These are phyloP conservation scores for Pterostichus niger DNA, from an alignment of 2,888 invertebrate species.

Conservation along the genomic window DNA sequence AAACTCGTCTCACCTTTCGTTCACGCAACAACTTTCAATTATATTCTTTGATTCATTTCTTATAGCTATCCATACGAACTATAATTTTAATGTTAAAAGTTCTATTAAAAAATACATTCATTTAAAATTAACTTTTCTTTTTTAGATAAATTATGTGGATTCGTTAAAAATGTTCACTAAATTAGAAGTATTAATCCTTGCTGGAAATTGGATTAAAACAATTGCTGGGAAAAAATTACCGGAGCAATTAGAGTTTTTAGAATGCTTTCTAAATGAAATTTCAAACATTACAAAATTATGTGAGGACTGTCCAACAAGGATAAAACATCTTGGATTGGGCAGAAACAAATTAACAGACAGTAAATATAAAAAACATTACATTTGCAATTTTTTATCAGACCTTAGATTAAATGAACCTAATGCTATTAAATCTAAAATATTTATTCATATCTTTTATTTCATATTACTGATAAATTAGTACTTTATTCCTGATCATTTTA, in stretches of 20 bases:
- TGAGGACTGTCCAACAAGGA: slow-evolving; percentile 74
- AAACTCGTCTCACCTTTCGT: too few species aligned
- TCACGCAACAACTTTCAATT: too few species aligned
- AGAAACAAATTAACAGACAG: slow-evolving; percentile 76
- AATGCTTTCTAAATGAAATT: slow-evolving; percentile 79
- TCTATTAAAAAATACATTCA: neutral
- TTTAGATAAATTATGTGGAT: slow-evolving; percentile 78
- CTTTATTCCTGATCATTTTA: too few species aligned
- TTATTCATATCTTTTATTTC: too few species aligned
- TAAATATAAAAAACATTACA: slow-evolving; percentile 69
- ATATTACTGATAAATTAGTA: too few species aligned
- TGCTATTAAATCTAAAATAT: neutral
- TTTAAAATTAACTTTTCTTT: slow-evolving; percentile 73
- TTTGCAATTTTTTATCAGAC: too few species aligned
- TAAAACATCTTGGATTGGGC: slow-evolving; percentile 79
- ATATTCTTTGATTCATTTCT: too few species aligned
- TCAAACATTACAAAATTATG: slow-evolving; percentile 74
- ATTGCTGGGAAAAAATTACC: slow-evolving; percentile 76
- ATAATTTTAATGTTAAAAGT: too few species aligned
- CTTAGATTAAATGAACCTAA: neutral
- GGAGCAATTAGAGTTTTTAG: slow-evolving; percentile 76
- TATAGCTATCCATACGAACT: too few species aligned
- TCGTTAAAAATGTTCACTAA: slow-evolving; percentile 75
- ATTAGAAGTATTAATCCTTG: slow-evolving; percentile 77
- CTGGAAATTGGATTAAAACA: slow-evolving; percentile 75